These are phyloP conservation scores for Drosophila austrosaltans DNA, from an alignment of 2,888 invertebrate genomes.

Conservation along the genomic window DNA sequence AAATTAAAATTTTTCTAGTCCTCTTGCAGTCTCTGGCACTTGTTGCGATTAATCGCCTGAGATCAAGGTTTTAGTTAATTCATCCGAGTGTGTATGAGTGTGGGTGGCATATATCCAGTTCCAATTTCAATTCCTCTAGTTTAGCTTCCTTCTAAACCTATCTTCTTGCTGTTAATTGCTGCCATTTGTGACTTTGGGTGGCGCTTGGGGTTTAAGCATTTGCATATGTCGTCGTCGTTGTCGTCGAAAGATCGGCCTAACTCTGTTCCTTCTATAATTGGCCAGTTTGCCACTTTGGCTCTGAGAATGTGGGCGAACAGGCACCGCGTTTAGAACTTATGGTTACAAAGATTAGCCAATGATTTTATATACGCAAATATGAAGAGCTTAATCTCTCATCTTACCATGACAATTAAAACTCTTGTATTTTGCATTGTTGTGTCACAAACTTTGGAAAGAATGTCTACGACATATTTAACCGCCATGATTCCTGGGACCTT, in stretches of 20 bases:
- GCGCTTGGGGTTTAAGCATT: slow-evolving; percentile 58
- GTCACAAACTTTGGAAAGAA: slow-evolving; percentile 60
- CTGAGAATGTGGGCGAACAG: not conserved
- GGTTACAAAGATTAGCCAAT: slow-evolving; percentile 21
- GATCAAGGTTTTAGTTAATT: slow-evolving; percentile 76
- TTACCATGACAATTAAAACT: slow-evolving; percentile 45
- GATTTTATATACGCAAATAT: slow-evolving; percentile 5
- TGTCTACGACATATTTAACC: slow-evolving; percentile 57
- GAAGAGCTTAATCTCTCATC: slow-evolving; percentile 17
- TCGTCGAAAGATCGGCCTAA: slow-evolving; percentile 53
- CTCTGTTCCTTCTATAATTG: slow-evolving; percentile 74
- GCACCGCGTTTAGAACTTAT: not conserved
- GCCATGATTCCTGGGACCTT: slow-evolving; percentile 24
- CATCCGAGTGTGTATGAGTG: slow-evolving; percentile 56
- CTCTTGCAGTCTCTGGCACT: slow-evolving; percentile 43
- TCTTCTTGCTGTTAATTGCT: slow-evolving; percentile 72
- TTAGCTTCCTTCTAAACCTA: slow-evolving; percentile 29
- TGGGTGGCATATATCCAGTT: slow-evolving; percentile 57
- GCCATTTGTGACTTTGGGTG: slow-evolving; percentile 52
- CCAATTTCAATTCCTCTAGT: slow-evolving; percentile 3
- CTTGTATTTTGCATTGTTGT: slow-evolving; percentile 55
- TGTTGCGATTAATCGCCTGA: slow-evolving; percentile 76
- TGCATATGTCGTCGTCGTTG: slow-evolving; percentile 42
- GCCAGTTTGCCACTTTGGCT: slow-evolving; percentile 56
- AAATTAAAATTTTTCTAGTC: slow-evolving; percentile 59